Percentiles rank a stretch among this genome's conserved stretches.
Conservation (phyloP, 2,888 invertebrate genomes). For the Polydrusus pterygomalis region DNA sequence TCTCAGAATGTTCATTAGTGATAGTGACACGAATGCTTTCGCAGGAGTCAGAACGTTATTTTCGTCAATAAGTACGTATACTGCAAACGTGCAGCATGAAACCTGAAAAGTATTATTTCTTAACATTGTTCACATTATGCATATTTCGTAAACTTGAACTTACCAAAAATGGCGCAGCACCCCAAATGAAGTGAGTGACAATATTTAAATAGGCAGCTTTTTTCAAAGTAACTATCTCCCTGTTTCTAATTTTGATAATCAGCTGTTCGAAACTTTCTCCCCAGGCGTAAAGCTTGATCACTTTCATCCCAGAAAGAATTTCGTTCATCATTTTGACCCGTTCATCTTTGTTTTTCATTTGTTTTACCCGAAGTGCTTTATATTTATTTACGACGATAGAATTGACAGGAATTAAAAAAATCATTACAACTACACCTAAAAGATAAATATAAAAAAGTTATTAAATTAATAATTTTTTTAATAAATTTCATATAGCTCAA, state of each 20-base stretch:
- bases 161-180: slow-evolving; percentile 78
- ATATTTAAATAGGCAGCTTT: slow-evolving; percentile 75
- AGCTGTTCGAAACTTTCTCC: slow-evolving; percentile 76
- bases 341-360: slow-evolving; percentile 76
- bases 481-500: too few relatives aligned
- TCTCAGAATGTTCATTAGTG: slow-evolving; percentile 76
- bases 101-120: slow-evolving; percentile 62
- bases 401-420: slow-evolving; percentile 76
- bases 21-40: slow-evolving; percentile 76
- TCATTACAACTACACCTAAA: slow-evolving; percentile 73
- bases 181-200: slow-evolving; percentile 77
- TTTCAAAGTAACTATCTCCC: slow-evolving; percentile 76
- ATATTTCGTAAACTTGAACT: slow-evolving; percentile 57
- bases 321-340: slow-evolving; percentile 76
- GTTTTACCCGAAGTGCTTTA: slow-evolving; percentile 71
- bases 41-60: slow-evolving; percentile 72
- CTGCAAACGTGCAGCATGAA: slow-evolving; percentile 67
- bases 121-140: too few relatives aligned
- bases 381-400: slow-evolving; percentile 70
- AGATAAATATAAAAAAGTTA: neutral
- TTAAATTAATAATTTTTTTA: too few relatives aligned
- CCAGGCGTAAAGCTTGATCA: slow-evolving; percentile 79
- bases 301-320: slow-evolving; percentile 76
- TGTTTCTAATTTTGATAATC: slow-evolving; percentile 74
- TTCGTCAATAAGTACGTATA: slow-evolving; percentile 69